A percentile compares a stretch with the other conserved stretches of the same genome.
phyloP scores from a whole-genome alignment of 2,113 vertebrate genomes.

The Sebastes fasciatus region DNA sequence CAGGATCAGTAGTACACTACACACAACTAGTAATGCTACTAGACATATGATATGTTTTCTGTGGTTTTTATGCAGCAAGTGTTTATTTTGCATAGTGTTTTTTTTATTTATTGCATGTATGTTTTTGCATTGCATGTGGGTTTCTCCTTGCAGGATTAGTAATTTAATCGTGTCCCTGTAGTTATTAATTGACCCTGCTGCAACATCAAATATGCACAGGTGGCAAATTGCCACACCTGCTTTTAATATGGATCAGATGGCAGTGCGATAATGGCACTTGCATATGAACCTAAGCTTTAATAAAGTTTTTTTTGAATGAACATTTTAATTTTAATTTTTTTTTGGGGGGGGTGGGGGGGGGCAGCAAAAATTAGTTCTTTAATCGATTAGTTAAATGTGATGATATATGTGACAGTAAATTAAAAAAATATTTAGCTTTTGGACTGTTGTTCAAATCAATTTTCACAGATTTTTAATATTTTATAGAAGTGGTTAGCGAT shows the following conservation, averaged over 20 bases:
- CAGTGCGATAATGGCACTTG: background rate
- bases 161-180: background rate
- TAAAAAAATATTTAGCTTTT: background rate
- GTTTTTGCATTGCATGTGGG: constrained; percentile 7
- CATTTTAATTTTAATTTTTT: background rate
- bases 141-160: background rate
- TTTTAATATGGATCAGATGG: background rate
- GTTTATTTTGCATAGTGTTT: background rate
- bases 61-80: too few relatives aligned
- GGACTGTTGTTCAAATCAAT: background rate
- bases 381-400: background rate
- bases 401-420: background rate
- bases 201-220: constrained; percentile 15
- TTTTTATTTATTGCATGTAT: background rate
- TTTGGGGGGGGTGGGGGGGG: background rate
- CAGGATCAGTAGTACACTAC: background rate
- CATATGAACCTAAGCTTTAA: too few relatives aligned
- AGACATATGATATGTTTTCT: background rate
- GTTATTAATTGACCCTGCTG: constrained; percentile 10
- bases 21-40: background rate
- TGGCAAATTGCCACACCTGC: background rate
- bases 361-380: background rate
- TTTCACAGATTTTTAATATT: too few relatives aligned
- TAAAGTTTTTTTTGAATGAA: background rate
- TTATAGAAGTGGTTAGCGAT: too few relatives aligned